Evolutionary conservation across 1,140 invertebrate genomes (phyloP).

Genomic region (Tetragonula clypearis): DNA sequence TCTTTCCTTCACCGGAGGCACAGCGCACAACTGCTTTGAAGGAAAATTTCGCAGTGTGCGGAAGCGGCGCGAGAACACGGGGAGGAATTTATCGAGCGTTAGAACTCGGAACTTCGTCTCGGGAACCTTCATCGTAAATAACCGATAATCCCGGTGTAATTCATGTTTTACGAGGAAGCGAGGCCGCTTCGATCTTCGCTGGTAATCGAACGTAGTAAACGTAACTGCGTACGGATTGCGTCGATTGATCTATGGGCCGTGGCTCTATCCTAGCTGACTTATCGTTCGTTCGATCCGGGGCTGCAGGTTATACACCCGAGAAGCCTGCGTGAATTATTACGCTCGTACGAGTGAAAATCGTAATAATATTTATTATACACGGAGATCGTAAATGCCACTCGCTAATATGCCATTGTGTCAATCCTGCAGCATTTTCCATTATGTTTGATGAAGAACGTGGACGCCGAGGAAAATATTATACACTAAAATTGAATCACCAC

Average conservation of each 20-base stretch:
- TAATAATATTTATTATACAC: neutral
- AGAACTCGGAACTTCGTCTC: neutral
- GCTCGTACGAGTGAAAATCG: neutral
- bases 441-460: no score
- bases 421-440: no score
- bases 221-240: neutral
- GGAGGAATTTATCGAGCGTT: neutral
- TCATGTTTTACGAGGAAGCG: constrained; percentile 23
- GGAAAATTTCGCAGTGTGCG: no score
- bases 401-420: neutral
- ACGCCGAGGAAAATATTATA: no score
- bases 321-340: neutral
- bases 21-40: neutral
- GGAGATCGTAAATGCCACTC: neutral
- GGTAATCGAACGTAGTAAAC: constrained; percentile 47
- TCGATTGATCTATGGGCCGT: neutral
- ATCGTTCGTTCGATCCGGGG: neutral
- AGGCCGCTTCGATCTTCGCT: constrained; percentile 16
- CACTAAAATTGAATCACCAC: no score
- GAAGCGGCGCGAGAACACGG: neutral
- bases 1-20: neutral
- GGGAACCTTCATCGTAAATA: constrained; percentile 22
- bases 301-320: no score
- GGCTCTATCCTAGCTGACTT: neutral
- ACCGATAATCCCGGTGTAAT: constrained; percentile 16